Percentiles rank a stretch among this genome's conserved stretches.
Evolutionary conservation across 2,113 vertebrate species (phyloP).

Genomic region (Lampris incognitus): DNA sequence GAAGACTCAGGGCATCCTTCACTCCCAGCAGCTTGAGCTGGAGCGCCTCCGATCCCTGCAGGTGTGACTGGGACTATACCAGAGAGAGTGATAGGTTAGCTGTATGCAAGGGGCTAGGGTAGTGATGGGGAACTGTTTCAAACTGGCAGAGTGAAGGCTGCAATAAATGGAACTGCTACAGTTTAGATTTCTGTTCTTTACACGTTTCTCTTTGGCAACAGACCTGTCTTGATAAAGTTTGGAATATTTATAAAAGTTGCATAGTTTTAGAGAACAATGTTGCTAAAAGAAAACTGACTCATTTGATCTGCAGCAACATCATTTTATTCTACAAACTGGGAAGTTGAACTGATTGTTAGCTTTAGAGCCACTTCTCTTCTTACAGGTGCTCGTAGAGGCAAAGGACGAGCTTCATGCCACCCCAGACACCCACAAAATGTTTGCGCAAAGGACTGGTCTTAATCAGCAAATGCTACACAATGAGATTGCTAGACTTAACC

Average conservation of each 20-base stretch:
- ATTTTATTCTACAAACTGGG: background rate
- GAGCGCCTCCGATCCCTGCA: constrained; percentile 85
- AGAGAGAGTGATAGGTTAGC: constrained; percentile 72
- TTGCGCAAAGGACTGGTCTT: constrained; percentile 75
- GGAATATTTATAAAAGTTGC: background rate
- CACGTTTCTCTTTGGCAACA: background rate
- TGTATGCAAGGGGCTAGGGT: background rate
- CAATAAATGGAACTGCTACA: background rate
- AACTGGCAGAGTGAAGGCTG: background rate
- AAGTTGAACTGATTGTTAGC: background rate
- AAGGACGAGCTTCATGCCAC: constrained; percentile 82
- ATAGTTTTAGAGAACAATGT: background rate
- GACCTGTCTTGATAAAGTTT: background rate
- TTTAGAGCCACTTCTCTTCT: constrained; percentile 20
- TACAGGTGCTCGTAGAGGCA: constrained; percentile 84
- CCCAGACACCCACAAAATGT: constrained; percentile 83
- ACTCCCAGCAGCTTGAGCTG: constrained; percentile 87
- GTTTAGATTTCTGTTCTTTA: no score
- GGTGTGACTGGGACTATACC: constrained; percentile 80
- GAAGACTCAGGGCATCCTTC: constrained; percentile 84
- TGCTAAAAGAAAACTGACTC: background rate
- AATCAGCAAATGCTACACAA: constrained; percentile 82
- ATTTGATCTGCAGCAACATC: background rate
- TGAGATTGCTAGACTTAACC: constrained; percentile 78
- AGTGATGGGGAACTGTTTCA: background rate